These are phyloP conservation scores for Nomia melanderi DNA, from an alignment of 1,140 invertebrate genomes.

Conservation along the genomic window DNA sequence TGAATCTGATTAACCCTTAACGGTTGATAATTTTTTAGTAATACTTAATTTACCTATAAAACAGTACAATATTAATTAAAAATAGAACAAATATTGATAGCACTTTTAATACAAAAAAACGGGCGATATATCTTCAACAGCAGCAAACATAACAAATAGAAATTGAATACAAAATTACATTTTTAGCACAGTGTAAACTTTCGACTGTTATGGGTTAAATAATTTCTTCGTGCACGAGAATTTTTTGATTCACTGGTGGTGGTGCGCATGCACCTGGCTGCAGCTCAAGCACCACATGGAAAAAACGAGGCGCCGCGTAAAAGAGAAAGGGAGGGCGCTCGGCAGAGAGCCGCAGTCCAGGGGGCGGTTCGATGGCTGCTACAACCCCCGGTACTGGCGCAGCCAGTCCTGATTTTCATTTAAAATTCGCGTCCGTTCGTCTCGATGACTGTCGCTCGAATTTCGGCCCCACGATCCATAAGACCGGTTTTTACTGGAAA, in stretches of 20 bases:
- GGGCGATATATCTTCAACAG: too few species aligned
- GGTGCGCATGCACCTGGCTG: slow-evolving; percentile 10
- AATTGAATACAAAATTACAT: too few species aligned
- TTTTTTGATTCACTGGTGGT: background rate
- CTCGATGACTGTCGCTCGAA: background rate
- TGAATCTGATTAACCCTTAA: background rate
- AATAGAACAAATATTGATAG: too few species aligned
- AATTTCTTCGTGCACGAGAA: background rate
- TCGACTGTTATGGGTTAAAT: too few species aligned
- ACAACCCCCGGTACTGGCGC: slow-evolving; percentile 2
- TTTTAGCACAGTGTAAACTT: too few species aligned
- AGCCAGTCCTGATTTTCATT: background rate
- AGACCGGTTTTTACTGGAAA: background rate
- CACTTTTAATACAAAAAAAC: too few species aligned
- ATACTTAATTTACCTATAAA: too few species aligned
- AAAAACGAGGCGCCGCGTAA: background rate
- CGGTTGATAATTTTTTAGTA: too few species aligned
- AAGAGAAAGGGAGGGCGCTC: background rate
- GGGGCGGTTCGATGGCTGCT: slow-evolving; percentile 29
- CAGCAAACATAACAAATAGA: too few species aligned
- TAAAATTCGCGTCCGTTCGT: background rate
- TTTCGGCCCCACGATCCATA: background rate
- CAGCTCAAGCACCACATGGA: too few species aligned
- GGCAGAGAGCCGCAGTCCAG: slow-evolving; percentile 16
- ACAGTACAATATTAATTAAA: too few species aligned